A percentile compares a stretch with the other conserved stretches of the same genome.
Evolutionary conservation across 2,113 vertebrate species (phyloP).

Genomic region (Menidia beryllina): DNA sequence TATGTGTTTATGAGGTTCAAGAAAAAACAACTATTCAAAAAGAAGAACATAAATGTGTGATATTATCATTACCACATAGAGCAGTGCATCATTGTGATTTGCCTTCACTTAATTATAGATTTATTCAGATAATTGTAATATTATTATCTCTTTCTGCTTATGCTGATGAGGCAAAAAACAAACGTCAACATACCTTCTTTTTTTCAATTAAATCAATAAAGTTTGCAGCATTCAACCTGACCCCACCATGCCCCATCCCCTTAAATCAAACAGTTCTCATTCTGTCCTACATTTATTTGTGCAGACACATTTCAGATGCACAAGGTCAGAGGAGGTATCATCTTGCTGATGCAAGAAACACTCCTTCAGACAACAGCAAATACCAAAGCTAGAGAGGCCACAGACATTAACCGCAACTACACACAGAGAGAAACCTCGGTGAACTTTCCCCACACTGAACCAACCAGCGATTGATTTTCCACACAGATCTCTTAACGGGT

Average conservation of each 20-base stretch:
- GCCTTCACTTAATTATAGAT: too few species aligned
- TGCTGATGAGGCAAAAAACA: slow-evolving; percentile 19
- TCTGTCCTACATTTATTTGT: slow-evolving; percentile 39
- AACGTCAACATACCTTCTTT: neutral
- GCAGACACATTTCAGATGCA: slow-evolving; percentile 16
- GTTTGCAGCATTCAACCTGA: slow-evolving; percentile 27
- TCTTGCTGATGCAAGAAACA: slow-evolving; percentile 51
- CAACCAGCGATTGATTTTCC: slow-evolving; percentile 71
- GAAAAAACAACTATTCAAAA: slow-evolving; percentile 1
- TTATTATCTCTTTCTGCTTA: slow-evolving; percentile 15
- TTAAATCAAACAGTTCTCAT: slow-evolving; percentile 40
- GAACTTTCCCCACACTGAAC: slow-evolving; percentile 56
- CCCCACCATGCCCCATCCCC: slow-evolving; percentile 4
- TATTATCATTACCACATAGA: slow-evolving; percentile 2
- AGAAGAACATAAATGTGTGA: slow-evolving; percentile 17
- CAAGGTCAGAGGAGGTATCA: slow-evolving; percentile 60
- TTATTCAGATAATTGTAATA: slow-evolving; percentile 10
- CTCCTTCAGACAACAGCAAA: slow-evolving; percentile 46
- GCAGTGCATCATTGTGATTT: neutral
- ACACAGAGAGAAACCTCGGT: slow-evolving; percentile 45
- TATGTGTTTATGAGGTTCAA: slow-evolving; percentile 7
- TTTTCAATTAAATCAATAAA: slow-evolving; percentile 51
- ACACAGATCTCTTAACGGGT: slow-evolving; percentile 71
- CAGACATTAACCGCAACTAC: slow-evolving; percentile 22
- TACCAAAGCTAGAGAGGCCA: slow-evolving; percentile 44